Evolutionary conservation across 2,113 vertebrate species (phyloP).

Genomic region (Megalops atlanticus): DNA sequence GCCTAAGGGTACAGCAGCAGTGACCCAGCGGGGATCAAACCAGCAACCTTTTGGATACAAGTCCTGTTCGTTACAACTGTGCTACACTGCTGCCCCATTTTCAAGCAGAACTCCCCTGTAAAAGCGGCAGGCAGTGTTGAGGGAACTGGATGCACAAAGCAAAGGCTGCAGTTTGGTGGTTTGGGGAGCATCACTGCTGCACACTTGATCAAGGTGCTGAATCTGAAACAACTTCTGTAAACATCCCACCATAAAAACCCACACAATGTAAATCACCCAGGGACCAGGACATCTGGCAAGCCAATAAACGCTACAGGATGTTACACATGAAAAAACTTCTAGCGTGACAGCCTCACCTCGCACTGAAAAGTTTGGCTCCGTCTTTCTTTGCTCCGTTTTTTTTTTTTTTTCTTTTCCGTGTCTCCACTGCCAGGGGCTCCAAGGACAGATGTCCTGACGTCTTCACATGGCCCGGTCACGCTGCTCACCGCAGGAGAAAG

Average conservation of each 20-base stretch:
- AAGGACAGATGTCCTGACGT: conserved; percentile 6
- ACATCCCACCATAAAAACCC: background rate
- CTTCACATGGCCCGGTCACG: background rate
- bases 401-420: no score
- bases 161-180: no score
- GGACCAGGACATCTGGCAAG: background rate
- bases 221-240: background rate
- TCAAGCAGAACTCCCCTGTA: background rate
- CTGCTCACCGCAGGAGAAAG: background rate
- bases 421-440: background rate
- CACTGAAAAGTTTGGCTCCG: background rate
- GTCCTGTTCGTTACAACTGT: no score
- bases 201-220: conserved; percentile 5
- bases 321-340: background rate
- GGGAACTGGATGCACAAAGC: background rate
- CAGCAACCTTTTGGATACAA: no score
- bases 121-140: background rate
- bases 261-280: background rate
- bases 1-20: no score
- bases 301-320: background rate
- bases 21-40: no score
- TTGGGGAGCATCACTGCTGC: no score
- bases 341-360: background rate
- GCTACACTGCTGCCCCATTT: background rate
- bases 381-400: no score